These are phyloP conservation scores for Gavialis gangeticus DNA, from an alignment of 2,113 vertebrate genomes.

Conservation along the genomic window DNA sequence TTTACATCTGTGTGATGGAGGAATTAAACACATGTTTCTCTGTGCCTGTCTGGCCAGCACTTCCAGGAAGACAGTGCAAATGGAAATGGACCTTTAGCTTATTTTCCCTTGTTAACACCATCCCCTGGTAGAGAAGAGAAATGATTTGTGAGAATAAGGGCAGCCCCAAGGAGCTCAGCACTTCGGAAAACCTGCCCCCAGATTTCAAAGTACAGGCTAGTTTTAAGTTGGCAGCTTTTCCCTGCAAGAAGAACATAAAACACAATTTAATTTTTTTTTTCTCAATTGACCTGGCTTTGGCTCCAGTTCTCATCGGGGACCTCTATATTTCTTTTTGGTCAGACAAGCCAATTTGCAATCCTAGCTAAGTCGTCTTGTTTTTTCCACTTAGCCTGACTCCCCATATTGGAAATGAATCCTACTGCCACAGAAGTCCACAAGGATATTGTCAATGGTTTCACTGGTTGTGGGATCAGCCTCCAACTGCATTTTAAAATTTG, in stretches of 20 bases:
- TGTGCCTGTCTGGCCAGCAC: not conserved
- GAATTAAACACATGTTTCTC: too few relatives aligned
- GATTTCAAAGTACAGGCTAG: not conserved
- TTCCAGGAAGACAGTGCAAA: accelerated
- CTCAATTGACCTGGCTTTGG: not conserved
- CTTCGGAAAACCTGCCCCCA: accelerated
- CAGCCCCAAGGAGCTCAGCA: accelerated
- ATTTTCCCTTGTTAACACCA: not conserved
- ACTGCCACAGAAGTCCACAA: not conserved
- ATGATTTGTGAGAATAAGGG: not conserved
- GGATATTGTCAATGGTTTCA: not conserved
- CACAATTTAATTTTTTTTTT: accelerated
- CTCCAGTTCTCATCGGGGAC: not conserved
- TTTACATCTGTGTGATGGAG: not conserved
- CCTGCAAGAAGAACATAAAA: not conserved
- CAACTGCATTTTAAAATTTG: not conserved
- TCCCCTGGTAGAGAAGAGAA: not conserved
- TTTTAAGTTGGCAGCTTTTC: not conserved
- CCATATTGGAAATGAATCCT: accelerated
- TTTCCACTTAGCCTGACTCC: not conserved
- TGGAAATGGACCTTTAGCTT: not conserved
- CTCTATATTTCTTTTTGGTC: not conserved
- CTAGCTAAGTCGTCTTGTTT: not conserved
- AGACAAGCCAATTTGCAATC: not conserved
- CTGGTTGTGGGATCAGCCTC: not conserved